Percentiles rank a stretch among this genome's conserved stretches.
Evolutionary conservation across 2,113 vertebrate genomes (phyloP).

Genomic region (Aegotheles bennettii): DNA sequence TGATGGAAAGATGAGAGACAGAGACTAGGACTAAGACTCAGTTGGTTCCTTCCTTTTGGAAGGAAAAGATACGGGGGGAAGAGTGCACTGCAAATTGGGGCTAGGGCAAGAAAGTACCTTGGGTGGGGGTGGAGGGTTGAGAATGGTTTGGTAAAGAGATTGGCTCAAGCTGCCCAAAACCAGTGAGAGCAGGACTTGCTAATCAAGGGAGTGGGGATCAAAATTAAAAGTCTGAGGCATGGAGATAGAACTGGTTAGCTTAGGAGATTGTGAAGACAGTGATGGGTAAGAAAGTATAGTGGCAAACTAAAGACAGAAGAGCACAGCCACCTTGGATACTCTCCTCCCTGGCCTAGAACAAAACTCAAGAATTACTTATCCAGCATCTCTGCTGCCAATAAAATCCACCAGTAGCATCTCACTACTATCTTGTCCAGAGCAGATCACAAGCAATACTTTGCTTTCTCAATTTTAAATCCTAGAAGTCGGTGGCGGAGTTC

Average conservation of each 20-base stretch:
- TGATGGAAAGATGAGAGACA: neutral
- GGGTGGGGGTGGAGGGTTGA: neutral
- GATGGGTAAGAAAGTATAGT: neutral
- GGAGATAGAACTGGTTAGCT: neutral
- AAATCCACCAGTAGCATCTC: neutral
- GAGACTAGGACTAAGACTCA: neutral
- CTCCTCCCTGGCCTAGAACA: neutral
- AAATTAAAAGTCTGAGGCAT: neutral
- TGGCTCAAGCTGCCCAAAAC: neutral
- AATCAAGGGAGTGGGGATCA: neutral
- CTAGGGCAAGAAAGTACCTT: neutral
- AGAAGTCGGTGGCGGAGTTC: neutral
- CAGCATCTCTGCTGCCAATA: neutral
- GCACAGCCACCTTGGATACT: neutral
- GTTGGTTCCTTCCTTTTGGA: neutral
- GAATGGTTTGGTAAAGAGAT: neutral
- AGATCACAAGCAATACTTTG: neutral
- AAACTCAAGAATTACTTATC: neutral
- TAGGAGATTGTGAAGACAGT: neutral
- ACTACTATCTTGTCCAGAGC: neutral
- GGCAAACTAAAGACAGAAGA: neutral
- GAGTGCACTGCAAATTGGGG: too few species aligned
- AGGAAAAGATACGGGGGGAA: neutral
- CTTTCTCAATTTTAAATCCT: neutral
- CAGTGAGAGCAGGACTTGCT: neutral